phyloP scores from a whole-genome alignment of 2,888 invertebrate genomes.

The Lochmaea capreae region DNA sequence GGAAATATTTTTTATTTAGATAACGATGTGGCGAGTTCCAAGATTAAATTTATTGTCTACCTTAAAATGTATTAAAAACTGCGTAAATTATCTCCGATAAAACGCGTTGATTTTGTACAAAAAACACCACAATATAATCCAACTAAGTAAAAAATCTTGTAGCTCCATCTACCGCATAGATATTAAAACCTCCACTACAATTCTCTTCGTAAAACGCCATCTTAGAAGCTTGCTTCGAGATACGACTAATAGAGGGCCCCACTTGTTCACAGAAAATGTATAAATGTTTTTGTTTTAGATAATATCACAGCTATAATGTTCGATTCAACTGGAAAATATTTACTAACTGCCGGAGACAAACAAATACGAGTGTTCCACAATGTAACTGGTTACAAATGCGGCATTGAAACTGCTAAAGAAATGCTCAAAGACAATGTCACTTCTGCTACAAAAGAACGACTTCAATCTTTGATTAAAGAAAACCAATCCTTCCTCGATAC shows the following conservation, averaged over 20 bases:
- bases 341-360: constrained; percentile 80
- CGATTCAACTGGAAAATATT: constrained; percentile 79
- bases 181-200: no score
- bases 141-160: no score
- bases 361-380: constrained; percentile 85
- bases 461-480: constrained; percentile 76
- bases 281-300: constrained; percentile 68
- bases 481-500: constrained; percentile 63
- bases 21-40: not conserved
- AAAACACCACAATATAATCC: no score
- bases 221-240: no score
- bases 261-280: no score
- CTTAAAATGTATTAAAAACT: no score
- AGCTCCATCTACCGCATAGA: no score
- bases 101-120: no score
- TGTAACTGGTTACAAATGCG: constrained; percentile 73
- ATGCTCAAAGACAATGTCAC: constrained; percentile 72
- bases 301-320: constrained; percentile 77
- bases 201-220: no score
- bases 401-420: constrained; percentile 65
- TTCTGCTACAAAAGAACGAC: constrained; percentile 81
- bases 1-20: not conserved
- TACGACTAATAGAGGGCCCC: no score
- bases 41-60: no score
- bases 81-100: no score